phyloP scores from a whole-genome alignment of 1,140 invertebrate species.

The Drosophila erecta region DNA sequence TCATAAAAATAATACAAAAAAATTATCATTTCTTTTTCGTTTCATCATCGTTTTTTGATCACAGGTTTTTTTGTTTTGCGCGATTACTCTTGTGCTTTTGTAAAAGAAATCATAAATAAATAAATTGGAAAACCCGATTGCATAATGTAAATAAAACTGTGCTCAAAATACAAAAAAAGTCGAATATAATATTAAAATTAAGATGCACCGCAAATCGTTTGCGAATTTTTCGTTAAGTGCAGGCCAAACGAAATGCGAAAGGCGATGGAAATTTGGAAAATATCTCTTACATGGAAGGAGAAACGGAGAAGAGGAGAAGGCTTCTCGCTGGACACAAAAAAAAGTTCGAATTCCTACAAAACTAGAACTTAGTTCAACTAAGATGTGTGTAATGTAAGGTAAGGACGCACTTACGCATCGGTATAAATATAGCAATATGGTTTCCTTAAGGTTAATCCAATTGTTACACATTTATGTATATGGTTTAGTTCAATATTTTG shows the following conservation, averaged over 20 bases:
- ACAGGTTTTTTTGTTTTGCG: slow-evolving; percentile 49
- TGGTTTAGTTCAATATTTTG: slow-evolving; percentile 43
- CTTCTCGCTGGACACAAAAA: slow-evolving; percentile 4
- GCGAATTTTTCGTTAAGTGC: slow-evolving; percentile 1
- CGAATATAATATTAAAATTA: slow-evolving; percentile 1
- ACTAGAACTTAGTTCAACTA: slow-evolving; percentile 68
- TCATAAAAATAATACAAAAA: slow-evolving; percentile 66
- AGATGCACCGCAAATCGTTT: slow-evolving; percentile 3
- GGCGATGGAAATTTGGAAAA: slow-evolving; percentile 19
- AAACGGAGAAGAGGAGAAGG: slow-evolving; percentile 3
- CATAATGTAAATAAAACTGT: slow-evolving; percentile 66
- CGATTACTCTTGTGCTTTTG: slow-evolving; percentile 40
- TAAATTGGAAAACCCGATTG: slow-evolving; percentile 51
- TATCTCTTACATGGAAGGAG: background rate
- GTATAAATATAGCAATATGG: slow-evolving; percentile 14
- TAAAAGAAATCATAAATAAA: slow-evolving; percentile 60
- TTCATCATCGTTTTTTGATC: slow-evolving; percentile 43
- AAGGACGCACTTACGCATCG: slow-evolving; percentile 4
- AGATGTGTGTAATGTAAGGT: slow-evolving; percentile 37
- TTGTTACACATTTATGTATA: slow-evolving; percentile 25
- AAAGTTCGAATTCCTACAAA: slow-evolving; percentile 5
- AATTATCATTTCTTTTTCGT: slow-evolving; percentile 27
- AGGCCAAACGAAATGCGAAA: background rate
- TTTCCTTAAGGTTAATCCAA: slow-evolving; percentile 30
- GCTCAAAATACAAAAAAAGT: slow-evolving; percentile 62